These are phyloP conservation scores for Chrysodeixis includens DNA, from an alignment of 2,888 invertebrate genomes.

Conservation along the genomic window DNA sequence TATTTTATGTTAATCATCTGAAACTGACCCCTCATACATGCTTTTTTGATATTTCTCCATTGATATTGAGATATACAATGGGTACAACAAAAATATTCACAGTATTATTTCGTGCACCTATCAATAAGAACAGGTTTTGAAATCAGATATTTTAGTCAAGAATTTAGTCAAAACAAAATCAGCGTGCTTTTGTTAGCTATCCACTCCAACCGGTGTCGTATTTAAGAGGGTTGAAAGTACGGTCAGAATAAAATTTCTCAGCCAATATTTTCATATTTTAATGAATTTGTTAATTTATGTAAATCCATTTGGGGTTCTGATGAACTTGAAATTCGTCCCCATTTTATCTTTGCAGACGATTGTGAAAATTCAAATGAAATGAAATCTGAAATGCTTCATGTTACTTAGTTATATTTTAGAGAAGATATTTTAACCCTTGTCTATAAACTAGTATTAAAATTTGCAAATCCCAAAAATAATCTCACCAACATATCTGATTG, in stretches of 20 bases:
- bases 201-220: constrained; percentile 84
- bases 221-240: constrained; percentile 79
- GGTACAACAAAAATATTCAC: constrained; percentile 23
- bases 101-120: constrained; percentile 48
- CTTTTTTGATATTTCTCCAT: neutral
- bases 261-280: constrained; percentile 26
- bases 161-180: constrained; percentile 89
- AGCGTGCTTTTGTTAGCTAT: constrained; percentile 84
- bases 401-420: neutral
- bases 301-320: constrained; percentile 2
- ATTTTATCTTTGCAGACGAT: neutral
- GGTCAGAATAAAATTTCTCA: constrained; percentile 61
- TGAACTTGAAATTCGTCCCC: neutral
- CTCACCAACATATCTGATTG: neutral
- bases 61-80: neutral
- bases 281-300: constrained; percentile 10
- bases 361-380: constrained; percentile 1
- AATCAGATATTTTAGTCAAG: constrained; percentile 78
- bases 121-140: constrained; percentile 79
- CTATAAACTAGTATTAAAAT: neutral
- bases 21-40: constrained; percentile 13
- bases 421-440: neutral
- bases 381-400: neutral
- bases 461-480: neutral
- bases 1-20: neutral